Evolutionary conservation across 2,888 invertebrate species (phyloP).

Genomic region (Archaeoteleia sp.): DNA sequence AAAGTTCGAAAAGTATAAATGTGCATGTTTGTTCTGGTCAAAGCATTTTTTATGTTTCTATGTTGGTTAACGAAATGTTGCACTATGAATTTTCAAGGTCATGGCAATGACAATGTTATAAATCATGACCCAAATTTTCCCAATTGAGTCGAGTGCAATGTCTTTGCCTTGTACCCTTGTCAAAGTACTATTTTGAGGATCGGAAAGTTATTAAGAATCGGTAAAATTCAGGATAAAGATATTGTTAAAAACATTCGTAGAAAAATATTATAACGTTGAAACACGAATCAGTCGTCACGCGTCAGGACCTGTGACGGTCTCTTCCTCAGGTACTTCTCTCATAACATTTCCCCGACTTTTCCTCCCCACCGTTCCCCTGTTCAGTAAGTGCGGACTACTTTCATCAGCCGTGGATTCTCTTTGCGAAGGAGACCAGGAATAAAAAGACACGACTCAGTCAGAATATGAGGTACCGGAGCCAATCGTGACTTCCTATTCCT

Average conservation of each 20-base stretch:
- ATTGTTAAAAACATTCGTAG: no score
- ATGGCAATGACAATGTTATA: slow-evolving; percentile 25
- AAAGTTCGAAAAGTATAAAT: no score
- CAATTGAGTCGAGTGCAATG: background rate
- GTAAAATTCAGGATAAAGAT: no score
- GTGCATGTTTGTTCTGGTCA: no score
- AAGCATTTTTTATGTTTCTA: background rate
- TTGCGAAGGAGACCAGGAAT: slow-evolving; percentile 13
- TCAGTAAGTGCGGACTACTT: slow-evolving; percentile 42
- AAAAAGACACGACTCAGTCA: slow-evolving; percentile 12
- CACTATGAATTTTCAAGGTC: slow-evolving; percentile 25
- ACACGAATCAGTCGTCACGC: slow-evolving; percentile 20
- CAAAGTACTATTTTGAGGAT: no score
- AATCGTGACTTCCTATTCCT: background rate
- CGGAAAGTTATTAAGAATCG: no score
- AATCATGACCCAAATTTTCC: slow-evolving; percentile 26
- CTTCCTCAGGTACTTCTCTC: slow-evolving; percentile 29
- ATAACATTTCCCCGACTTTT: slow-evolving; percentile 51
- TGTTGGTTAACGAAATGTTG: no score
- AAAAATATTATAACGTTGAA: no score
- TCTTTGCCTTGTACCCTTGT: no score
- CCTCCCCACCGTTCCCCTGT: slow-evolving; percentile 37
- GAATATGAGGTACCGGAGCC: background rate
- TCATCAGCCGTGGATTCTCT: slow-evolving; percentile 40
- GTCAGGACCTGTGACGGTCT: slow-evolving; percentile 30